phyloP scores from a whole-genome alignment of 1,140 invertebrate species.

The Druon quercuslanigerum region DNA sequence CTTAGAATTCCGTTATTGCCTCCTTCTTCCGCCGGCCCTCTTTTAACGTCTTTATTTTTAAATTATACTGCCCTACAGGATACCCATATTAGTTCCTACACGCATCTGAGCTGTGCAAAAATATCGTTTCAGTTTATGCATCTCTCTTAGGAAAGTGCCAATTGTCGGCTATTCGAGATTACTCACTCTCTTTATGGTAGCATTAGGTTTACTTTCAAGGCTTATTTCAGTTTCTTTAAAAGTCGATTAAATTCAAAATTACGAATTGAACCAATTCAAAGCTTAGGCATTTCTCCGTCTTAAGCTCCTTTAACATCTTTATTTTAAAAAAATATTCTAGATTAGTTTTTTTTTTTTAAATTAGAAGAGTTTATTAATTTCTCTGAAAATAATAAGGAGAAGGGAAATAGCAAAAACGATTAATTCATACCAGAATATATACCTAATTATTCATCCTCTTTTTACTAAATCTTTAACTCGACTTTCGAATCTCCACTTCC shows the following conservation, averaged over 20 bases:
- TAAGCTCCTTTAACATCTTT: conserved; percentile 16
- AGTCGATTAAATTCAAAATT: too few relatives aligned
- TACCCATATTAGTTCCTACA: conserved; percentile 26
- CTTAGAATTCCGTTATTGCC: conserved; percentile 32
- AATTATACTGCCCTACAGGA: conserved; percentile 25
- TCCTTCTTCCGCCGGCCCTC: conserved; percentile 45
- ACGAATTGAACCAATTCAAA: too few relatives aligned
- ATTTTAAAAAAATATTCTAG: conserved; percentile 13
- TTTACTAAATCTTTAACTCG: too few relatives aligned
- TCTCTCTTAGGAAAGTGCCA: neutral
- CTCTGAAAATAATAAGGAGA: too few relatives aligned
- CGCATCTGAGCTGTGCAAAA: neutral
- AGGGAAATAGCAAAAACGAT: too few relatives aligned
- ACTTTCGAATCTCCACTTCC: too few relatives aligned
- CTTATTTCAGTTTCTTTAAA: conserved; percentile 40
- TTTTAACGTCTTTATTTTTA: conserved; percentile 32
- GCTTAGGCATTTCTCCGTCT: too few relatives aligned
- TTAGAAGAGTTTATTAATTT: too few relatives aligned
- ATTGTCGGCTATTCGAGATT: conserved; percentile 1
- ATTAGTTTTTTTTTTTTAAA: conserved; percentile 34
- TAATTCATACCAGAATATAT: too few relatives aligned
- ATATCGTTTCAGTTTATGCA: conserved; percentile 22
- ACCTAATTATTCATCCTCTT: too few relatives aligned
- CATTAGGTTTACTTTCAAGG: neutral
- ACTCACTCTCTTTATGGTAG: conserved; percentile 14